Percentiles rank a stretch among this genome's conserved stretches.
These are phyloP conservation scores for Zaprionus obscuricornis DNA, from an alignment of 2,888 invertebrate genomes.

Conservation along the genomic window DNA sequence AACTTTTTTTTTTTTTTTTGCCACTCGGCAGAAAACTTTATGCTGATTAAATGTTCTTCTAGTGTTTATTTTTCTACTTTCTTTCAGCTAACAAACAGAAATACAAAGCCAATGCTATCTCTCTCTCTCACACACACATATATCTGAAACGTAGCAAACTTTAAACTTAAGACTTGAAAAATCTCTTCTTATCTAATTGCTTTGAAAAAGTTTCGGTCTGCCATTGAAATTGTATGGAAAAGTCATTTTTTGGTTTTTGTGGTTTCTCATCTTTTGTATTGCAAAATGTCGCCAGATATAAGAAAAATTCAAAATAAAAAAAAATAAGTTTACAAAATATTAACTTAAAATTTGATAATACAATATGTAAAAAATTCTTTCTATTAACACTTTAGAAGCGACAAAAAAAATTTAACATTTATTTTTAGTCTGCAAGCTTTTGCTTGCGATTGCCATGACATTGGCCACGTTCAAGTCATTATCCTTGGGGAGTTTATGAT, in stretches of 20 bases:
- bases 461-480: slow-evolving; percentile 33
- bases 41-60: slow-evolving; percentile 70
- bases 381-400: too few relatives aligned
- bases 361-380: too few relatives aligned
- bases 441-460: too few relatives aligned
- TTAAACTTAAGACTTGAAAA: slow-evolving; percentile 66
- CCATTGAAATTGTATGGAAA: slow-evolving; percentile 65
- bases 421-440: too few relatives aligned
- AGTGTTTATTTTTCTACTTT: slow-evolving; percentile 35
- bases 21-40: slow-evolving; percentile 54
- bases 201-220: slow-evolving; percentile 70
- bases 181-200: slow-evolving; percentile 76
- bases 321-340: too few relatives aligned
- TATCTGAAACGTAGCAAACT: slow-evolving; percentile 42
- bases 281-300: slow-evolving; percentile 11
- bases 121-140: background rate
- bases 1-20: slow-evolving; percentile 37
- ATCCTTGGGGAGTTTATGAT: too few relatives aligned
- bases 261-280: slow-evolving; percentile 43
- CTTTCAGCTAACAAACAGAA: slow-evolving; percentile 40
- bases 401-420: too few relatives aligned
- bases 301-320: too few relatives aligned
- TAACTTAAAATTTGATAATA: too few relatives aligned
- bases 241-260: slow-evolving; percentile 63
- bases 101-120: slow-evolving; percentile 28